A percentile compares a stretch with the other conserved stretches of the same genome.
Conservation (phyloP, 2,888 invertebrate species). For the Ormyrus thymus region DNA sequence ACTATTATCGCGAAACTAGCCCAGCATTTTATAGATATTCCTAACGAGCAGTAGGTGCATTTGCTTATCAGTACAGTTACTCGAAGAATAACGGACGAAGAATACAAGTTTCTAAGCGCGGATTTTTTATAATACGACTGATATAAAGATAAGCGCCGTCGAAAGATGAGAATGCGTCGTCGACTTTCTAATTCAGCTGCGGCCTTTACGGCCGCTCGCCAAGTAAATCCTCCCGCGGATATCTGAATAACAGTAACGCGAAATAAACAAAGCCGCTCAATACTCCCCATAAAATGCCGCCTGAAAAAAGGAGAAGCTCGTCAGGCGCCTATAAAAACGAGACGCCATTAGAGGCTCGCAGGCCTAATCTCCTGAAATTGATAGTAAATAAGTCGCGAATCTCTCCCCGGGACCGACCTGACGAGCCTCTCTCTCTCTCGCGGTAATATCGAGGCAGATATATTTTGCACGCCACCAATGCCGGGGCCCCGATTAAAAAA, state of each 20-base stretch:
- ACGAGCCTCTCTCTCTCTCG: not conserved
- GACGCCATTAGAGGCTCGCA: conserved; percentile 11
- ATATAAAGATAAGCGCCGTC: conserved; percentile 11
- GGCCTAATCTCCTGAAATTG: conserved; percentile 42
- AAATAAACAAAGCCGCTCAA: conserved; percentile 10
- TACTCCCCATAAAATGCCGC: no score
- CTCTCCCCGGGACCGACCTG: conserved; percentile 6
- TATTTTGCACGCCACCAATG: no score
- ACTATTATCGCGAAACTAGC: no score
- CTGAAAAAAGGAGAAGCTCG: not conserved
- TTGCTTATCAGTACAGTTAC: not conserved
- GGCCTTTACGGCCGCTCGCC: not conserved
- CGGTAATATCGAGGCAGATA: not conserved
- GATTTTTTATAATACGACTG: conserved; percentile 1
- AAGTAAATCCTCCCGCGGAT: not conserved
- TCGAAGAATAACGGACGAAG: conserved; percentile 9
- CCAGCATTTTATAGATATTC: not conserved
- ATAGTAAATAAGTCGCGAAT: conserved; percentile 46
- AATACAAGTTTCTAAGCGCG: not conserved
- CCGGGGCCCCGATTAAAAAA: no score
- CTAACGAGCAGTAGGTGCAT: not conserved
- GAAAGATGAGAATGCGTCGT: not conserved
- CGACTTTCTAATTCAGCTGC: conserved; percentile 27
- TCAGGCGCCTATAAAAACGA: not conserved
- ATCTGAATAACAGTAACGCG: conserved; percentile 6